These are phyloP conservation scores for Stictocephala bisonia DNA, from an alignment of 2,888 invertebrate species.

Conservation along the genomic window DNA sequence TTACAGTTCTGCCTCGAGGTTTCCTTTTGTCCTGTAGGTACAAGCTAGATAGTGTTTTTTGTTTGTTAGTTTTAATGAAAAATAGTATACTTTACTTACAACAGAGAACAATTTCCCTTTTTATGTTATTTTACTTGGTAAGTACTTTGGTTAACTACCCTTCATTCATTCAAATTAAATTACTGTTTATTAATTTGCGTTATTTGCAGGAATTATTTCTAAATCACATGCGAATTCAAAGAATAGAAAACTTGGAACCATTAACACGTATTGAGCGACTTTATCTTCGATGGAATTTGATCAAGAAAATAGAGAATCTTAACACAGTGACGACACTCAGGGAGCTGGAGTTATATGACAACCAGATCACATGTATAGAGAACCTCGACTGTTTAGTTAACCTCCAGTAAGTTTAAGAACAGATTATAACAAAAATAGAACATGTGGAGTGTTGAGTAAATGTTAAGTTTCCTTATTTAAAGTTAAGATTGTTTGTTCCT, in stretches of 20 bases:
- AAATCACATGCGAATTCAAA: constrained; percentile 88
- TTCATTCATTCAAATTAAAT: too few species aligned
- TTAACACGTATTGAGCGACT: constrained; percentile 81
- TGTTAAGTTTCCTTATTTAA: too few species aligned
- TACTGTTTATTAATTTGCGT: not conserved
- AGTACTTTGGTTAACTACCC: too few species aligned
- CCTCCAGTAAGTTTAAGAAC: constrained; percentile 77
- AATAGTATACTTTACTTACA: too few species aligned
- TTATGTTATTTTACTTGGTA: too few species aligned
- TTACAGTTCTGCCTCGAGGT: too few species aligned
- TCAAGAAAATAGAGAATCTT: constrained; percentile 94
- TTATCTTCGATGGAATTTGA: constrained; percentile 93
- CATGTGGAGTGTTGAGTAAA: too few species aligned
- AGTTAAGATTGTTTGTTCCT: too few species aligned
- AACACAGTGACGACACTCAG: constrained; percentile 78
- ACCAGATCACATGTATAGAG: constrained; percentile 93
- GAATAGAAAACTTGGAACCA: constrained; percentile 85
- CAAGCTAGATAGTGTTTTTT: too few species aligned
- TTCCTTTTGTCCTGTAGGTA: too few species aligned
- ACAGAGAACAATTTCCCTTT: too few species aligned
- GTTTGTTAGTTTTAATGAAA: too few species aligned
- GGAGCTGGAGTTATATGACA: constrained; percentile 96
- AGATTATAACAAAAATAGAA: not conserved
- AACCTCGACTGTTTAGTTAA: constrained; percentile 89
- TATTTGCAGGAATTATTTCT: constrained; percentile 77